Evolutionary conservation across 2,888 invertebrate genomes (phyloP).

Genomic region (Leucania comma): DNA sequence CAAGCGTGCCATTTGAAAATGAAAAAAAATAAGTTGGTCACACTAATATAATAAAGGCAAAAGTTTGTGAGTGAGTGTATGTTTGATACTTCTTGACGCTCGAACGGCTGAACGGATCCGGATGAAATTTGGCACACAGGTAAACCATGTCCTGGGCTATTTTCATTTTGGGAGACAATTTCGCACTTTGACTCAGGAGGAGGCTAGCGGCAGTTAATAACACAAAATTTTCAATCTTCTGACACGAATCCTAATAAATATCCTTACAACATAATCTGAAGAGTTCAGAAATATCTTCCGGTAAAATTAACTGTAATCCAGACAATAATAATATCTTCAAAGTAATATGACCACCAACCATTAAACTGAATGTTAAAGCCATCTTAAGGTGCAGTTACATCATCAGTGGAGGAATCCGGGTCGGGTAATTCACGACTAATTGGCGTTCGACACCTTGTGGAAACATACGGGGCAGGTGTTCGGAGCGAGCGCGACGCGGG

Average conservation of each 20-base stretch:
- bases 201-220: background rate
- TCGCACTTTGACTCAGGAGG: no score
- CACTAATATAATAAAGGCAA: no score
- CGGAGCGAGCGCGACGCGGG: constrained; percentile 4
- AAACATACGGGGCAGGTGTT: constrained; percentile 49
- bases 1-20: no score
- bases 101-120: no score
- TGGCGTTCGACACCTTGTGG: constrained; percentile 61
- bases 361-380: constrained; percentile 22
- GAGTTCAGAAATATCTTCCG: background rate
- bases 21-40: no score
- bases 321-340: background rate
- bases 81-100: no score
- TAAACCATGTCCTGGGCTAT: no score
- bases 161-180: no score
- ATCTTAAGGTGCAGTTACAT: constrained; percentile 46
- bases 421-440: constrained; percentile 58
- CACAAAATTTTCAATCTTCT: background rate
- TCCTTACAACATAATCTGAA: background rate
- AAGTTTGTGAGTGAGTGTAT: no score
- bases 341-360: constrained; percentile 12
- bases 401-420: constrained; percentile 53
- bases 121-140: no score
- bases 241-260: background rate
- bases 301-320: constrained; percentile 1